A percentile compares a stretch with the other conserved stretches of the same genome.
Conservation (phyloP, 2,797 vertebrate species). For the Lutjanus argentimaculatus region DNA sequence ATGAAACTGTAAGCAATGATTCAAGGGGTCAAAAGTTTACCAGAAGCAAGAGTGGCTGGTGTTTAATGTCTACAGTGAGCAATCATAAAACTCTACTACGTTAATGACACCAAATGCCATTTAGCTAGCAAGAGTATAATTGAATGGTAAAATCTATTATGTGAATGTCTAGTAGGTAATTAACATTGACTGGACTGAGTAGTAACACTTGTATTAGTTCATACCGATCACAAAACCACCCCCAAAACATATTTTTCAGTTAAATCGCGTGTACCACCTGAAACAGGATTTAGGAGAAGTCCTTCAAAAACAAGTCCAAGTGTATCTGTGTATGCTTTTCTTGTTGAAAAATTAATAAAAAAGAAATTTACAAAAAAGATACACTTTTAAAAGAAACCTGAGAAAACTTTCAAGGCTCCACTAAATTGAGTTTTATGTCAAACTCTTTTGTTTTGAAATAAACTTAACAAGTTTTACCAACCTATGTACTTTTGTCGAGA, state of each 20-base stretch:
- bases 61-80: constrained; percentile 24
- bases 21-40: constrained; percentile 53
- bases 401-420: too few relatives aligned
- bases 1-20: constrained; percentile 39
- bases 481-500: too few relatives aligned
- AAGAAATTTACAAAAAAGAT: too few relatives aligned
- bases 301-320: background rate
- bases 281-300: background rate
- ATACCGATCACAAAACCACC: constrained; percentile 17
- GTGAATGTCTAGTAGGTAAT: constrained; percentile 8
- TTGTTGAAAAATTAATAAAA: too few relatives aligned
- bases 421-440: too few relatives aligned
- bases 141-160: constrained; percentile 43
- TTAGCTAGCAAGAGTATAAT: constrained; percentile 28
- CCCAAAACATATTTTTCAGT: constrained; percentile 4
- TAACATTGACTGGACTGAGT: constrained; percentile 20
- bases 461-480: too few relatives aligned
- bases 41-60: constrained; percentile 13
- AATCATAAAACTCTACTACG: constrained; percentile 18
- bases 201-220: constrained; percentile 21
- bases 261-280: background rate
- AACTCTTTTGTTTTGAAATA: too few relatives aligned
- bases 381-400: too few relatives aligned
- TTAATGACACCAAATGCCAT: constrained; percentile 41
- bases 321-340: too few relatives aligned